Evolutionary conservation across 2,797 vertebrate genomes (phyloP), one percentile per base, ranked within the genome.

Genomic region (Aldrovandia affinis): DNA sequence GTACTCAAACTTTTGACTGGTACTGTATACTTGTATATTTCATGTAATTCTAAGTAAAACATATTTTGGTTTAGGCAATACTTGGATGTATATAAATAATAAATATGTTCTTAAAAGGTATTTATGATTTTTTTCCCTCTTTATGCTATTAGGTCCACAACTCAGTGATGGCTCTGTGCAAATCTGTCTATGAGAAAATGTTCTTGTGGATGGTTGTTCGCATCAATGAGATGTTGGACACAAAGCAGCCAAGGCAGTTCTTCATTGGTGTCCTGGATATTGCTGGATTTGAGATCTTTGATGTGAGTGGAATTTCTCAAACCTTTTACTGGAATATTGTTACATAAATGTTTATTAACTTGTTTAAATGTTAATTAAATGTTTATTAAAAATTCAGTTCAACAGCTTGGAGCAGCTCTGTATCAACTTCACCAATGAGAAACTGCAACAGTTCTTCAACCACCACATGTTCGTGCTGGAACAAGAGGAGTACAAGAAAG

Each of bases 161-260:
- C 73, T 7, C 88, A 0, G 88, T 92, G 2, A 83, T 85, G 84
- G 89, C 85, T 63, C 84, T 88, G 9, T 47, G 5, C 36, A 82
- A 88, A 87, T 86, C 89, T 8, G 85, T 91, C 80, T 82, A 95
- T 65, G 96, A 97, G 90, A 97, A 95, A 91, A 80, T 80, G 78
- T 80, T 97, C 93, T 84, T 97, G 88, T 97, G 97, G 97, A 97
- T 97, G 97, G 96, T 97, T 28, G 14, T 96, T 81, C 96, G 96
- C 4, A 97, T 97, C 90, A 97, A 97, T 15, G 94, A 97, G 55
- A 96, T 97, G 90, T 86, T 97, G 92, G 97, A 97, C 44, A 97
- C 97, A 0, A 97, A 94, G 85, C 96, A 97, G 83, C 87, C 96
- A 57, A 93, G 96, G 85, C 95, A 93, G 85, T 96, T 92, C 86